Conservation (phyloP, 2,888 invertebrate genomes). For the Resseliella maxima region DNA sequence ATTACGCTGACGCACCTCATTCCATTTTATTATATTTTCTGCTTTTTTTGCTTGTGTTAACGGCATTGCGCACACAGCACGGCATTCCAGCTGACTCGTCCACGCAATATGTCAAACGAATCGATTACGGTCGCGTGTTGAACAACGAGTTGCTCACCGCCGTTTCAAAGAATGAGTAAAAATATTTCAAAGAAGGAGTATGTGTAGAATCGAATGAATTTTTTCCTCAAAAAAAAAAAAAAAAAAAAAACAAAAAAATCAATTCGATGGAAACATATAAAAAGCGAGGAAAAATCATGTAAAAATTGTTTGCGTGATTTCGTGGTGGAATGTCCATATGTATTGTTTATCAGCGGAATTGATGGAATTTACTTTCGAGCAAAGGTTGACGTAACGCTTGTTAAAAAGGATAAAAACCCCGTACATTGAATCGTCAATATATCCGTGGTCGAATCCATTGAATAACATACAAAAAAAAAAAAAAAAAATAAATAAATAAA, state of each 20-base stretch:
- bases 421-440: not conserved
- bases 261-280: not conserved
- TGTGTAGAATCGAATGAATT: too few species aligned
- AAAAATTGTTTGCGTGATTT: conserved; percentile 5
- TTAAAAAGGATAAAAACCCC: not conserved
- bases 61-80: conserved; percentile 8
- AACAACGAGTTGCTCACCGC: not conserved
- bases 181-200: too few species aligned
- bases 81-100: conserved; percentile 28
- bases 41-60: not conserved
- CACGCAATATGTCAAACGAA: not conserved
- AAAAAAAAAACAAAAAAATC: too few species aligned
- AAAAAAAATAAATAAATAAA: too few species aligned
- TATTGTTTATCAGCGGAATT: not conserved
- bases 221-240: too few species aligned
- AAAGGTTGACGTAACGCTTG: not conserved
- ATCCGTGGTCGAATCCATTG: not conserved
- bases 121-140: conserved; percentile 30
- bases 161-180: not conserved
- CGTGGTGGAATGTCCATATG: not conserved
- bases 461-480: too few species aligned
- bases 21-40: not conserved
- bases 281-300: not conserved
- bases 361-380: not conserved
- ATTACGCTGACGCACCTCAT: conserved; percentile 40